Percentiles rank a stretch among this genome's conserved stretches.
Conservation (phyloP, 37 sponge, comb jelly and placozoan species). For the Petrosia ficiformis region DNA sequence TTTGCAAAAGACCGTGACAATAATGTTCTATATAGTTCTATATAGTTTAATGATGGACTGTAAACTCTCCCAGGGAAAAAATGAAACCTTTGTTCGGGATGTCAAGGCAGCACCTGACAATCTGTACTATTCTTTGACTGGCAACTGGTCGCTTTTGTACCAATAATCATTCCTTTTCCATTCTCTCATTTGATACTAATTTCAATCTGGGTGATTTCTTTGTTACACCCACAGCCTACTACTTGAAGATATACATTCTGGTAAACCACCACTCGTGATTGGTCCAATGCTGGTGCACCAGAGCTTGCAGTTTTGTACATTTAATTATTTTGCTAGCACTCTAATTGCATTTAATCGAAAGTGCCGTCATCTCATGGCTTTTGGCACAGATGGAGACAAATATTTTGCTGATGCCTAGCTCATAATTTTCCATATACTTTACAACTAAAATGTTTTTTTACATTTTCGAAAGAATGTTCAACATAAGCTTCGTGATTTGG, state of each 20-base stretch:
- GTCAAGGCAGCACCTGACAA: constrained; percentile 34
- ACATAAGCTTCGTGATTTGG: constrained; percentile 5
- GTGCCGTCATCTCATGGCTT: constrained; percentile 17
- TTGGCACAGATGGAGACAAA: constrained; percentile 53
- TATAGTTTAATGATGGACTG: constrained; percentile 30
- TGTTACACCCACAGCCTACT: constrained; percentile 46
- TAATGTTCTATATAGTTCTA: constrained; percentile 14
- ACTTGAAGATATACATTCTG: constrained; percentile 9
- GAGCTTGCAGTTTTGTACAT: constrained; percentile 17
- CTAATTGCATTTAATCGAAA: constrained; percentile 11
- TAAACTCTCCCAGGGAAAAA: constrained; percentile 17
- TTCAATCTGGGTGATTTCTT: constrained; percentile 38
- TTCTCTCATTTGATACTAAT: constrained; percentile 28
- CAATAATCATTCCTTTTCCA: constrained; percentile 3
- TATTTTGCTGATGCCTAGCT: constrained; percentile 16
- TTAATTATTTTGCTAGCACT: constrained; percentile 17
- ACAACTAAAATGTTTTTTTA: constrained; percentile 42
- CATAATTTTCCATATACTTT: constrained; percentile 41
- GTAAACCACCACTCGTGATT: constrained; percentile 21
- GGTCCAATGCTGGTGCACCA: constrained; percentile 35
- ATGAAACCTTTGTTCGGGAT: constrained; percentile 23
- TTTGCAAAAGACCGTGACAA: background rate
- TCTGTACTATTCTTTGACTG: constrained; percentile 19
- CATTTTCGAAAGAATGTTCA: constrained; percentile 42
- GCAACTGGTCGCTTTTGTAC: constrained; percentile 23